A percentile compares a stretch with the other conserved stretches of the same genome.
phyloP scores from a whole-genome alignment of 2,113 vertebrate genomes.

The Petromus typicus region DNA sequence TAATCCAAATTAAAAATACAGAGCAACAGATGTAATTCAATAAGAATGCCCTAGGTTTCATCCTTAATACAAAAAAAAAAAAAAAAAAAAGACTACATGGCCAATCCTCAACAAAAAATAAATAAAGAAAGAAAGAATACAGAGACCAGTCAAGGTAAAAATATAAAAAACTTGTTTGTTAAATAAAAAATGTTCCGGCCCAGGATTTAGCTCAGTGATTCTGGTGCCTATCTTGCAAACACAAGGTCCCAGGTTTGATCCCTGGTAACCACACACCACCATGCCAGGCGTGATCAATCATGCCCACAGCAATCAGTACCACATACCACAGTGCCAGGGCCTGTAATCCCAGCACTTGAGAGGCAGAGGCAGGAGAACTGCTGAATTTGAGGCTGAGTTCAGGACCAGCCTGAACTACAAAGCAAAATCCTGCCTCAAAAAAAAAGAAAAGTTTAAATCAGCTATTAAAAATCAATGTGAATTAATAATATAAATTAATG shows the following conservation, averaged over 20 bases:
- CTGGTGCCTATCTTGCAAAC: too few species aligned
- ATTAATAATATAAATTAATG: background rate
- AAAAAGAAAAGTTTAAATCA: background rate
- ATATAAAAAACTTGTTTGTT: background rate
- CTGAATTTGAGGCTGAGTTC: too few species aligned
- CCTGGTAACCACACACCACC: too few species aligned
- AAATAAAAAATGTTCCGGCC: background rate
- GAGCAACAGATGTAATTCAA: background rate
- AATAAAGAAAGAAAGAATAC: background rate
- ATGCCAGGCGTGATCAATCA: too few species aligned
- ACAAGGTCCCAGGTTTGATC: too few species aligned
- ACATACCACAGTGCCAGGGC: too few species aligned
- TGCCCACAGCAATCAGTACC: too few species aligned
- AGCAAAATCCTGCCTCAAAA: too few species aligned
- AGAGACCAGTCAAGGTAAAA: background rate
- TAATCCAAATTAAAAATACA: background rate
- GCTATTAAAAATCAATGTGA: background rate
- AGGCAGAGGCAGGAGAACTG: too few species aligned
- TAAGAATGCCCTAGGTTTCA: background rate
- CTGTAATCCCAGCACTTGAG: too few species aligned
- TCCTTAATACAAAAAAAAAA: background rate
- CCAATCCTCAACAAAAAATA: background rate
- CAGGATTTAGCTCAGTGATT: too few species aligned
- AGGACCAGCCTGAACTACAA: too few species aligned
- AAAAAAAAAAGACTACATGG: constrained; percentile 36